Conservation (phyloP, 2,888 invertebrate genomes). For the Linnaemya vulpina region DNA sequence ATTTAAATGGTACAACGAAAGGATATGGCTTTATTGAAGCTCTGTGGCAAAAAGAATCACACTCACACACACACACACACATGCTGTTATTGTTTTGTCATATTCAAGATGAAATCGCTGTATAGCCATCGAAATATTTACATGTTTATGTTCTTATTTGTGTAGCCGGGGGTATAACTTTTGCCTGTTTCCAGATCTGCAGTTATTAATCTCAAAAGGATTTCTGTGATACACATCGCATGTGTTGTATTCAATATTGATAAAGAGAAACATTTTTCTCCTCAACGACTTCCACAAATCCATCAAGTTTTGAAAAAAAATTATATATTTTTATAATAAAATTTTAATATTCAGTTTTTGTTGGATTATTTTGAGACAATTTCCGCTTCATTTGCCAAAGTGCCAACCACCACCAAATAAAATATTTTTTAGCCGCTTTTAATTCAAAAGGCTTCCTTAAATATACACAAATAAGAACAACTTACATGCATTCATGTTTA, state of each 20-base stretch:
- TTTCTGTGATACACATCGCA: not conserved
- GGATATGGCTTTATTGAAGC: constrained; percentile 43
- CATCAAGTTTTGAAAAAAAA: too few species aligned
- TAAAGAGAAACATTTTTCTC: too few species aligned
- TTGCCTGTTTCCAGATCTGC: not conserved
- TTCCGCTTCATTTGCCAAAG: constrained; percentile 41
- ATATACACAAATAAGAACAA: constrained; percentile 1
- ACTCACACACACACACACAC: not conserved
- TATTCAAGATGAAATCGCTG: constrained; percentile 45
- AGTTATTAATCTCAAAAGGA: not conserved
- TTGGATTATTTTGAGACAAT: constrained; percentile 35
- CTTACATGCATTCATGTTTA: constrained; percentile 1
- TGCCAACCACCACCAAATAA: constrained; percentile 29
- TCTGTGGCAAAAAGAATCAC: constrained; percentile 40
- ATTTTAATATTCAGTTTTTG: not conserved
- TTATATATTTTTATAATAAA: constrained; percentile 20
- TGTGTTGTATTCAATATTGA: too few species aligned
- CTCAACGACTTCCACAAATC: too few species aligned
- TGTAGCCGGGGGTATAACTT: not conserved
- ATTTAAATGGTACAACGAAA: constrained; percentile 14
- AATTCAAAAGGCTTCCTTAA: constrained; percentile 24
- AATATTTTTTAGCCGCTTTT: not conserved
- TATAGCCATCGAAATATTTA: constrained; percentile 36
- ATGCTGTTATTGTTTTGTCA: constrained; percentile 62
- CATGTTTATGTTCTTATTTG: not conserved